Base-by-base conservation (phyloP, 23 tunicate species). In the Ascidia mentula region DNA sequence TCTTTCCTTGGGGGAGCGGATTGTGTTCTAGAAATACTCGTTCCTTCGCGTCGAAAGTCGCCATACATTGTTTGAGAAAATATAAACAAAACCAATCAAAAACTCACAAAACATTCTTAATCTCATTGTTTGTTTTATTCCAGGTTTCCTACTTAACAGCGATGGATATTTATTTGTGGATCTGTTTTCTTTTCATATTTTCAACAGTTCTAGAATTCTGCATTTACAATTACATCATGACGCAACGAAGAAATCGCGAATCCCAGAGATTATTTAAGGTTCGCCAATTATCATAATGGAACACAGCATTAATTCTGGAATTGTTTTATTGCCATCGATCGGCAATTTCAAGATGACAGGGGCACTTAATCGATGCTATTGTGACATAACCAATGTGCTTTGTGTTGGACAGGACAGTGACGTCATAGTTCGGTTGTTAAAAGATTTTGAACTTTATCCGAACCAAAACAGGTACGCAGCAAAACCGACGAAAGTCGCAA, bases 71-170 rank as follows among this genome's bases (percentile, higher is more conserved):
- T 42, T 42, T 42, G 15, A 12, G 53, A 15, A 42, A 42, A 42
- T 9, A 42, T 42, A 42, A 42, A 42, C 12, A 42, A 42, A 12
- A 42, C 65, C 22, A 5, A 6, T 53, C 24, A 9, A 5, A 5
- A 1, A 9, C 13, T 53, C 65, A 9, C 65, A 53, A 53, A 20
- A 9, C n/a, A n/a, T n/a, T n/a, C n/a, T n/a, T n/a, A n/a, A n/a
- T n/a, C n/a, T n/a, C n/a, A n/a, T n/a, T n/a, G n/a, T n/a, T n/a
- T n/a, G n/a, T n/a, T n/a, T 69, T 75, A 32, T 53, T 59, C 9
- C 65, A 80, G 84, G 91, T 87, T 36, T 87, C 91, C 35, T 87
- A 87, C 75, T 38, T 87, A 0, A 87, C 91, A 15, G 91, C 91
- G 32, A 81, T 87, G 91, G 91, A 87, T 34, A 38, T 87, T 15